Evolutionary conservation across 1,140 invertebrate species (phyloP).

Genomic region (Zaprionus davidi): DNA sequence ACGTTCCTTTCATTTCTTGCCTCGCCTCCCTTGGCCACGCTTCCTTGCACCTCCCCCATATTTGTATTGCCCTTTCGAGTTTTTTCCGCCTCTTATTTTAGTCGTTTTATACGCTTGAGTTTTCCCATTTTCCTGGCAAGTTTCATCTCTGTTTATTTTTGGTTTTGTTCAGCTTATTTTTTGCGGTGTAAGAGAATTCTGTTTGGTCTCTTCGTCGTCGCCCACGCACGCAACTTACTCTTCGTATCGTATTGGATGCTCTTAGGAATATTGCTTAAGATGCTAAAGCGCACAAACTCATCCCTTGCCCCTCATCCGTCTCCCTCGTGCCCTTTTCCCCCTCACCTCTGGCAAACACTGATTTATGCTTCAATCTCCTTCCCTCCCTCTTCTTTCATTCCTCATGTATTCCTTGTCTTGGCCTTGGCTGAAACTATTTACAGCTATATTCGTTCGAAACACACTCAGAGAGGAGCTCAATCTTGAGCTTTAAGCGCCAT

Average conservation of each 20-base stretch:
- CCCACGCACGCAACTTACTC: slow-evolving; percentile 13
- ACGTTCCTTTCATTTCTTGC: slow-evolving; percentile 48
- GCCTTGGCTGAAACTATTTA: slow-evolving; percentile 3
- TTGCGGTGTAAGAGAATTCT: slow-evolving; percentile 28
- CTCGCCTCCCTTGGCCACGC: slow-evolving; percentile 34
- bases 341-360: not conserved
- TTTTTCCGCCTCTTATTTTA: slow-evolving; percentile 46
- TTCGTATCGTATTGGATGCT: slow-evolving; percentile 41
- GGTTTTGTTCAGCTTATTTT: slow-evolving; percentile 13
- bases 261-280: slow-evolving; percentile 6
- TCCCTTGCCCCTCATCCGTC: not conserved
- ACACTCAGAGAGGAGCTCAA: not conserved
- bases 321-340: not conserved
- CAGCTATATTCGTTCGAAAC: not conserved
- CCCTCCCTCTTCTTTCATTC: not conserved
- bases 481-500: slow-evolving; percentile 17
- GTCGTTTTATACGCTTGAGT: slow-evolving; percentile 49
- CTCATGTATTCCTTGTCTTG: not conserved
- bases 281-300: slow-evolving; percentile 16
- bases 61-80: slow-evolving; percentile 42
- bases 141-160: slow-evolving; percentile 44
- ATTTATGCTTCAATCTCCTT: slow-evolving; percentile 28
- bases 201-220: slow-evolving; percentile 2
- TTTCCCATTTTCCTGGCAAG: slow-evolving; percentile 45
- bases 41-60: slow-evolving; percentile 40